Evolutionary conservation across 2,888 invertebrate species (phyloP).

Genomic region (Tetragonisca angustula): DNA sequence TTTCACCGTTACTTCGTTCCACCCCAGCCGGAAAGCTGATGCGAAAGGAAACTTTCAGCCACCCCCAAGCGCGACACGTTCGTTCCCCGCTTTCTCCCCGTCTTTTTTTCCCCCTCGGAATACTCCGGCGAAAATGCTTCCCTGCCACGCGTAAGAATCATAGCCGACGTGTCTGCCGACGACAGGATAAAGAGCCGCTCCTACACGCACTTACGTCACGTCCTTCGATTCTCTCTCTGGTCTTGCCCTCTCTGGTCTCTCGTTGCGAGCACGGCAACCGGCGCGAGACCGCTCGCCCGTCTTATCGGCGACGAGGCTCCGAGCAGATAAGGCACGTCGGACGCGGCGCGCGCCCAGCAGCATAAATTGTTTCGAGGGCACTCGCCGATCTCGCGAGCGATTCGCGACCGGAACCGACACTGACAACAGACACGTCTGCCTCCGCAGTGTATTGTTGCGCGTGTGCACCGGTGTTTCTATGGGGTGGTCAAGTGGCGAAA

Average conservation of each 20-base stretch:
- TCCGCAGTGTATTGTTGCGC: neutral
- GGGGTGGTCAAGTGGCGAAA: neutral
- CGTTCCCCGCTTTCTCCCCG: neutral
- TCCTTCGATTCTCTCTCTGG: constrained; percentile 68
- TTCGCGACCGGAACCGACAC: constrained; percentile 56
- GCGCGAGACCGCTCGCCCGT: constrained; percentile 60
- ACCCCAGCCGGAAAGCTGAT: neutral
- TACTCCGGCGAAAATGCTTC: constrained; percentile 41
- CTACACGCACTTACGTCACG: constrained; percentile 80
- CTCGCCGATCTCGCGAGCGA: constrained; percentile 72
- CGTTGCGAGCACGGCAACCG: constrained; percentile 45
- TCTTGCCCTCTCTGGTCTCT: constrained; percentile 16
- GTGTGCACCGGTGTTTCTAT: neutral
- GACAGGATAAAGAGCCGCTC: constrained; percentile 80
- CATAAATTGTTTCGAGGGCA: constrained; percentile 80
- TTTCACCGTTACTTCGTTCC: neutral
- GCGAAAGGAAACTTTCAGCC: constrained; percentile 27
- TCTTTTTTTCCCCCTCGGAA: constrained; percentile 41
- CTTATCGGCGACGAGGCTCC: constrained; percentile 74
- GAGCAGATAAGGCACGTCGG: constrained; percentile 80
- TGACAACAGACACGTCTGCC: constrained; percentile 15
- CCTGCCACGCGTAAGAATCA: constrained; percentile 62
- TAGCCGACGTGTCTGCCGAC: constrained; percentile 74
- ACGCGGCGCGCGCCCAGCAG: constrained; percentile 75
- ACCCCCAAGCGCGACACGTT: neutral